These are phyloP conservation scores for Setipinna tenuifilis DNA, from an alignment of 2,797 vertebrate genomes.

Conservation along the genomic window DNA sequence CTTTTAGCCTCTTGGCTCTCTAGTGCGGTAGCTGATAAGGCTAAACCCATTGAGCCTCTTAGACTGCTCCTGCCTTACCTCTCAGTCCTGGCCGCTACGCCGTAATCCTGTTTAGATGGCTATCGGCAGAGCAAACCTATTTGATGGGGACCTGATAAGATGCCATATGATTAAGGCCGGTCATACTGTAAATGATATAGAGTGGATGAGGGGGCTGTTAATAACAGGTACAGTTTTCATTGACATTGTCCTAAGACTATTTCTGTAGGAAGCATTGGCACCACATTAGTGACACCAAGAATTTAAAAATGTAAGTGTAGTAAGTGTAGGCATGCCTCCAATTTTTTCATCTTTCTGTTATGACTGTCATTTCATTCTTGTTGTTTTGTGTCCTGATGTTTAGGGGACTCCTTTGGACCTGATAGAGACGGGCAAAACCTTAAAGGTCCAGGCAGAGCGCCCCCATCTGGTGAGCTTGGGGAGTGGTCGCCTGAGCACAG, in stretches of 20 bases:
- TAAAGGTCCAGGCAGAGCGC: slow-evolving; percentile 94
- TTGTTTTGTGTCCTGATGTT: slow-evolving; percentile 8
- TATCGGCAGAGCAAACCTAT: slow-evolving; percentile 30
- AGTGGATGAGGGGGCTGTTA: background rate
- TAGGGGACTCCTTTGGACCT: slow-evolving; percentile 91
- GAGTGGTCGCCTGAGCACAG: slow-evolving; percentile 93
- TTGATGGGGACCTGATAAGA: slow-evolving; percentile 32
- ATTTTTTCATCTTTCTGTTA: background rate
- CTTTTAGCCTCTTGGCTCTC: slow-evolving; percentile 44
- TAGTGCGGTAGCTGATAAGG: slow-evolving; percentile 44
- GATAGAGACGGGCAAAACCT: slow-evolving; percentile 89
- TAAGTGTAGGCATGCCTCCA: too few species aligned
- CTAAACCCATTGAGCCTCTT: slow-evolving; percentile 49
- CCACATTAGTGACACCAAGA: too few species aligned
- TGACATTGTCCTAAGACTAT: background rate
- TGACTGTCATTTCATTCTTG: background rate
- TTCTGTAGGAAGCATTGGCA: background rate
- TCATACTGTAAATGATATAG: background rate
- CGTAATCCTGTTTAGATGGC: slow-evolving; percentile 53
- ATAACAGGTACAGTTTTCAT: background rate
- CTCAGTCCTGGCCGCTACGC: slow-evolving; percentile 45
- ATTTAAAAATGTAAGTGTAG: too few species aligned
- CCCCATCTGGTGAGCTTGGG: slow-evolving; percentile 96
- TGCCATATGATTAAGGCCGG: background rate
- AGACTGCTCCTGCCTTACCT: slow-evolving; percentile 36